Conservation (phyloP, 2,888 invertebrate species). For the Diploptera punctata region DNA sequence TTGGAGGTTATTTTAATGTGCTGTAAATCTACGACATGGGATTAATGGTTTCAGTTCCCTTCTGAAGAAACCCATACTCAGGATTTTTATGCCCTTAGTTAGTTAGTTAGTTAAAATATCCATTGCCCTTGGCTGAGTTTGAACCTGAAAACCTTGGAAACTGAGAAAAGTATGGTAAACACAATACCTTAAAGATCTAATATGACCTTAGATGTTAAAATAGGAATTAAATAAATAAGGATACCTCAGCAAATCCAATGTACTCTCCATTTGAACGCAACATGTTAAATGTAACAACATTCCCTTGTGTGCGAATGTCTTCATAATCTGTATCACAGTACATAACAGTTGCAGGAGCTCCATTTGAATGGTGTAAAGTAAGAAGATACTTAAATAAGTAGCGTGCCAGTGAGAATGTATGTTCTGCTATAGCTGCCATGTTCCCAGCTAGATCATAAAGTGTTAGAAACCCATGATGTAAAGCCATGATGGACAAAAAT, state of each 20-base stretch:
- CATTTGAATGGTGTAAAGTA: constrained; percentile 74
- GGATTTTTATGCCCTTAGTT: no score
- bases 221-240: no score
- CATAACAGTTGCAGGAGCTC: constrained; percentile 68
- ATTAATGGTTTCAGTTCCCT: no score
- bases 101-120: no score
- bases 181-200: no score
- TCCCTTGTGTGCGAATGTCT: constrained; percentile 73
- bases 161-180: no score
- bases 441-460: constrained; percentile 69
- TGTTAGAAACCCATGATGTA: constrained; percentile 84
- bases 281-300: constrained; percentile 89
- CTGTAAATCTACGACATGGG: no score
- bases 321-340: constrained; percentile 78
- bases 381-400: constrained; percentile 71
- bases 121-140: no score
- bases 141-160: no score
- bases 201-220: no score
- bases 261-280: constrained; percentile 75
- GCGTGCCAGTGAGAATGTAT: constrained; percentile 78
- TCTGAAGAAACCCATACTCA: no score
- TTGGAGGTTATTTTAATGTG: no score
- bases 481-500: constrained; percentile 81
- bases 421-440: constrained; percentile 67
- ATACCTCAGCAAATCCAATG: constrained; percentile 89